These are phyloP conservation scores for Drosophila ercepeae DNA, from an alignment of 1,140 invertebrate species.

Conservation along the genomic window DNA sequence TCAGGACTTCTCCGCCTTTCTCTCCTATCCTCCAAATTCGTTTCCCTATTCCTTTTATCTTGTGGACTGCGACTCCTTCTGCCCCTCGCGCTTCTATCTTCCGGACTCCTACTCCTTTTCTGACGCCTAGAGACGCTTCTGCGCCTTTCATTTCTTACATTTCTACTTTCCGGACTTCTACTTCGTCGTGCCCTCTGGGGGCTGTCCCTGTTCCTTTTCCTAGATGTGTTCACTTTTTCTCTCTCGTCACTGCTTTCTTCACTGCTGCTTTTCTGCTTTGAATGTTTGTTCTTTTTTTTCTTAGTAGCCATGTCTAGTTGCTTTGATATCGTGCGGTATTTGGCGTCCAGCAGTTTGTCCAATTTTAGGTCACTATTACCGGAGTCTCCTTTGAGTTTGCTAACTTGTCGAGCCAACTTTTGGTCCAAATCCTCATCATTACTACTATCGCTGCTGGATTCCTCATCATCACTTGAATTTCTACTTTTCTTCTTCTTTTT, in stretches of 20 bases:
- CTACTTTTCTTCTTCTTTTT: slow-evolving; percentile 70
- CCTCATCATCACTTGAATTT: slow-evolving; percentile 29
- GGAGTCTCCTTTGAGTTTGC: slow-evolving; percentile 82
- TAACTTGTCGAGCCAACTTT: slow-evolving; percentile 84
- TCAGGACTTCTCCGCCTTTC: slow-evolving; percentile 2
- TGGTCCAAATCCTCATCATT: slow-evolving; percentile 84
- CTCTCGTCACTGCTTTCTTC: slow-evolving; percentile 20
- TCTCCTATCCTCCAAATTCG: not conserved
- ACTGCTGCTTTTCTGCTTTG: slow-evolving; percentile 24
- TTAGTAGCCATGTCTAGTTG: slow-evolving; percentile 75
- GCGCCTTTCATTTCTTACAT: not conserved
- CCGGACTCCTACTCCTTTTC: not conserved
- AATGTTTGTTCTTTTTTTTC: slow-evolving; percentile 38
- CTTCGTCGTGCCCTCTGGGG: not conserved
- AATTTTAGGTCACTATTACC: slow-evolving; percentile 52
- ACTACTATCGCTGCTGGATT: slow-evolving; percentile 61
- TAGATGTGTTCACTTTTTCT: not conserved
- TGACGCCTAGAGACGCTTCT: not conserved
- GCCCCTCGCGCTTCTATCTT: slow-evolving; percentile 1
- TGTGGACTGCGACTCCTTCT: slow-evolving; percentile 32
- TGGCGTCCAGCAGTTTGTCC: slow-evolving; percentile 66
- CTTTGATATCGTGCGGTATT: slow-evolving; percentile 77
- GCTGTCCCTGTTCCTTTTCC: not conserved
- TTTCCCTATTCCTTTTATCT: not conserved
- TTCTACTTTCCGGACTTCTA: not conserved